phyloP scores from a whole-genome alignment of 2,888 invertebrate genomes.

The Blastobasis adustella region DNA sequence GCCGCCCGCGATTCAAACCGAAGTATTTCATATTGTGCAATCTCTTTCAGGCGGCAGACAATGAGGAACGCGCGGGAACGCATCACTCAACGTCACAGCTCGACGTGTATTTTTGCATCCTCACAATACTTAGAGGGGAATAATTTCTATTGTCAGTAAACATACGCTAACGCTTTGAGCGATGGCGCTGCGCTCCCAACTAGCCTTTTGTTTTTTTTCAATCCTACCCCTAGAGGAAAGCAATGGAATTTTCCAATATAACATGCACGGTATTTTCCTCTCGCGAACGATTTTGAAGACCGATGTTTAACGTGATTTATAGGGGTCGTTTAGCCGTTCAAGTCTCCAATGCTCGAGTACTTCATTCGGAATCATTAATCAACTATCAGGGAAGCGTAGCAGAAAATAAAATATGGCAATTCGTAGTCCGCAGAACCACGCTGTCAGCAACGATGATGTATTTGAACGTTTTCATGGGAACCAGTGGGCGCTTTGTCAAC shows the following conservation, averaged over 20 bases:
- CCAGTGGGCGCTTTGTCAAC: conserved; percentile 67
- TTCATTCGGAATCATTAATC: conserved; percentile 57
- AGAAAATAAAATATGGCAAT: conserved; percentile 70
- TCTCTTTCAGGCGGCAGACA: conserved; percentile 65
- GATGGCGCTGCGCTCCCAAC: conserved; percentile 30
- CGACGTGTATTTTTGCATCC: conserved; percentile 63
- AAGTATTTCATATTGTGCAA: conserved; percentile 69
- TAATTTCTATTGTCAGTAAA: conserved; percentile 65
- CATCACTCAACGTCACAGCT: conserved; percentile 69
- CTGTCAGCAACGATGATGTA: conserved; percentile 69
- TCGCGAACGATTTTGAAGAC: conserved; percentile 5
- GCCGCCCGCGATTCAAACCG: conserved; percentile 52
- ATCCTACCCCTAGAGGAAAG: conserved; percentile 6
- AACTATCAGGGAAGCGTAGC: conserved; percentile 56
- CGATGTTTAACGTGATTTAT: conserved; percentile 18
- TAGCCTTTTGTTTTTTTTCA: conserved; percentile 35
- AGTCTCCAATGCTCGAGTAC: conserved; percentile 20
- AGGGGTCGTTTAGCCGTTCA: conserved; percentile 13
- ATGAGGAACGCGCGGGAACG: conserved; percentile 53
- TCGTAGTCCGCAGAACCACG: conserved; percentile 57
- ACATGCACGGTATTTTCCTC: conserved; percentile 1
- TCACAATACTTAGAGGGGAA: conserved; percentile 59
- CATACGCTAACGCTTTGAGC: conserved; percentile 47
- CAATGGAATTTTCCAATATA: conserved; percentile 10
- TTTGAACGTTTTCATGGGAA: conserved; percentile 71